Conservation (phyloP, 2,113 vertebrate species). For the Dicrurus megarhynchus region DNA sequence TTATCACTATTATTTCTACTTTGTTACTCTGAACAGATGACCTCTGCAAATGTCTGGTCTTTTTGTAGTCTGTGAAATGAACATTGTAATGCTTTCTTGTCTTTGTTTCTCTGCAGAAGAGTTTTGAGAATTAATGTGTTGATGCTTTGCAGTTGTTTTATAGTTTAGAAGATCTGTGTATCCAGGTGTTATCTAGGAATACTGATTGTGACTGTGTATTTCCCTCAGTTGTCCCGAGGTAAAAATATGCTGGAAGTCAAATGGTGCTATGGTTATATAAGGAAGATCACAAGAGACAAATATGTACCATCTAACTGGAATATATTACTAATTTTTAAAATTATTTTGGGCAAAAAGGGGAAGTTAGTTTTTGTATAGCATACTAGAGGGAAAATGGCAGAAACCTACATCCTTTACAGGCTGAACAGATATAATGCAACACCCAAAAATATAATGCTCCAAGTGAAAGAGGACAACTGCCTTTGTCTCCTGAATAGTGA, state of each 20-base stretch:
- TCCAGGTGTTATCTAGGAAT: background rate
- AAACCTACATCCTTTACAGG: background rate
- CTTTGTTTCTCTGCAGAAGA: background rate
- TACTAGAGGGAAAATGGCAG: background rate
- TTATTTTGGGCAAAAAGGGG: background rate
- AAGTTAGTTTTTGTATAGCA: background rate
- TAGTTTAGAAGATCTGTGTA: background rate
- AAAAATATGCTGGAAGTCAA: background rate
- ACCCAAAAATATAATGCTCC: background rate
- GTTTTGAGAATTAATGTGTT: background rate
- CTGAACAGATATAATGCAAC: background rate
- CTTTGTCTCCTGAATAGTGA: background rate
- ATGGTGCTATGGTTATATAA: background rate
- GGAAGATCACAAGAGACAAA: background rate
- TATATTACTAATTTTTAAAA: background rate
- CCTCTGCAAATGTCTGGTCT: background rate
- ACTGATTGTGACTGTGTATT: background rate
- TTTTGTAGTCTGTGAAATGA: background rate
- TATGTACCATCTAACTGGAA: background rate
- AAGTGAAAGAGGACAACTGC: background rate
- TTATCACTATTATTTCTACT: background rate
- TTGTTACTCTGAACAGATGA: background rate
- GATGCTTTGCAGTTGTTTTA: background rate
- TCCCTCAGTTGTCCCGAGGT: background rate
- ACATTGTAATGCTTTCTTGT: background rate